A percentile compares a stretch with the other conserved stretches of the same genome.
Conservation (phyloP, 2,797 vertebrate genomes). For the Cebuella pygmaea region DNA sequence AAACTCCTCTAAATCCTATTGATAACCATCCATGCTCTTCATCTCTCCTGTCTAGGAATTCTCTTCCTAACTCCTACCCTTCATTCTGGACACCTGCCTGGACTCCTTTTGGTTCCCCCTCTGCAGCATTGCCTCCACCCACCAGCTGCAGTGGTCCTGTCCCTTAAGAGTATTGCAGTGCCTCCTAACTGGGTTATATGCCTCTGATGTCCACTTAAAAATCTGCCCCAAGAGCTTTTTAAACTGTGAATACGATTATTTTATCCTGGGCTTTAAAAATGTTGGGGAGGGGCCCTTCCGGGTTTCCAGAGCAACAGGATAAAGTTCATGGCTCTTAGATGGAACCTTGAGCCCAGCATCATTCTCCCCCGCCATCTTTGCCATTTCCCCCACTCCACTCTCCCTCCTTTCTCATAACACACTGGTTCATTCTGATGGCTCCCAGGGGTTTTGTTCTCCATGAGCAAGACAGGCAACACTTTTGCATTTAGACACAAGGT, state of each 20-base stretch:
- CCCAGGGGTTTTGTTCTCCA: not conserved
- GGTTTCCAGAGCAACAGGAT: not conserved
- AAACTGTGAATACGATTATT: slow-evolving; percentile 21
- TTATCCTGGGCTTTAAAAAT: not conserved
- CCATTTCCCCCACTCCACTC: slow-evolving; percentile 18
- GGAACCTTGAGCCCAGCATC: not conserved
- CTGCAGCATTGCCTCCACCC: not conserved
- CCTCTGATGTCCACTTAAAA: not conserved
- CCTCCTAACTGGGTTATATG: not conserved
- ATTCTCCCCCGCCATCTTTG: not conserved
- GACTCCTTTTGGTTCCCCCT: not conserved
- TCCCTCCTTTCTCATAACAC: not conserved
- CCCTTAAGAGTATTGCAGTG: not conserved
- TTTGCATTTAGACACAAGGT: not conserved
- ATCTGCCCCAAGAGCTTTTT: slow-evolving; percentile 1
- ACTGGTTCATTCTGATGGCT: not conserved
- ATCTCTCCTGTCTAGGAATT: not conserved
- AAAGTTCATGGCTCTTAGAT: not conserved
- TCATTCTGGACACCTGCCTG: not conserved
- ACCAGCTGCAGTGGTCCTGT: not conserved
- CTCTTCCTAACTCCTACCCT: not conserved
- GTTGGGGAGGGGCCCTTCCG: not conserved
- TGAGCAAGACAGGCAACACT: not conserved
- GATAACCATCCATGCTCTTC: not conserved
- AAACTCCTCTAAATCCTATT: not conserved